phyloP scores from a whole-genome alignment of 2,113 vertebrate species.

The Fregetta grallaria region DNA sequence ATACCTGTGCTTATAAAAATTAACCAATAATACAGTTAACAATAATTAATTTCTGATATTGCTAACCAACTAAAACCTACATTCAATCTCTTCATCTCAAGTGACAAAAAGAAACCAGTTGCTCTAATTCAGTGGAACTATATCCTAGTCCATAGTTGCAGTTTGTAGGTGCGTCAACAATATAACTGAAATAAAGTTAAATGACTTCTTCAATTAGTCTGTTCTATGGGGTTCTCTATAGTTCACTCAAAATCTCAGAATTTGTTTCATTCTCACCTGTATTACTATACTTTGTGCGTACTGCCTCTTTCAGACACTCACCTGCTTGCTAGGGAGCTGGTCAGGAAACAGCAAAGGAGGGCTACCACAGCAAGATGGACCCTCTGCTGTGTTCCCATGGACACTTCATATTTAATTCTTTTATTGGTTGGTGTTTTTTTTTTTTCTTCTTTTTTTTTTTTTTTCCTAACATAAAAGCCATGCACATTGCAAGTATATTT shows the following conservation, averaged over 20 bases:
- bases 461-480: not conserved
- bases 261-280: not conserved
- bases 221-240: not conserved
- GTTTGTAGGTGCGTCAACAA: not conserved
- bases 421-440: not conserved
- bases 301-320: not conserved
- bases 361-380: not conserved
- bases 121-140: not conserved
- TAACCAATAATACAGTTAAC: not conserved
- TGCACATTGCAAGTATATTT: not conserved
- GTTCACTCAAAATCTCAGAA: not conserved
- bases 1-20: accelerated
- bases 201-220: not conserved
- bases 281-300: not conserved
- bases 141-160: not conserved
- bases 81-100: not conserved
- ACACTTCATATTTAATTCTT: not conserved
- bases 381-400: not conserved
- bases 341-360: not conserved
- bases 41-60: not conserved
- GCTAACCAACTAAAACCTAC: not conserved
- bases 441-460: not conserved
- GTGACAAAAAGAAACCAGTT: not conserved
- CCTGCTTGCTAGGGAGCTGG: not conserved
- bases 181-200: not conserved